Percentiles rank a stretch among this genome's conserved stretches.
Conservation (phyloP, 2,888 invertebrate species). For the Carcina quercana region DNA sequence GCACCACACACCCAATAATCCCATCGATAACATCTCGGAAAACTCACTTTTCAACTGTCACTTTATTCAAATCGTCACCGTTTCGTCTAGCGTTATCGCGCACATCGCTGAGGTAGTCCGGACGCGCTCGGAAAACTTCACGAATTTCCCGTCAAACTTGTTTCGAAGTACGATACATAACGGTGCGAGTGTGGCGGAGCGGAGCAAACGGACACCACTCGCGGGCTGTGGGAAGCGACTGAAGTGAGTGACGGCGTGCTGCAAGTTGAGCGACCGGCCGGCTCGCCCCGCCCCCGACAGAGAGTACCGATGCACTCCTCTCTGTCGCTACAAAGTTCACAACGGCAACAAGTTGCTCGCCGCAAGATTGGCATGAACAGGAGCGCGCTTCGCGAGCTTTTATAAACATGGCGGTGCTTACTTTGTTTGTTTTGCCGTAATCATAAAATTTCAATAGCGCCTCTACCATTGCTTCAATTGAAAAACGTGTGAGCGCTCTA, state of each 20-base stretch:
- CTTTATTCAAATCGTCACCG: conserved; percentile 63
- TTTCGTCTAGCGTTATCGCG: conserved; percentile 51
- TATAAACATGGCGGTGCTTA: conserved; percentile 69
- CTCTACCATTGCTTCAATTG: conserved; percentile 24
- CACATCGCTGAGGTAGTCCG: conserved; percentile 63
- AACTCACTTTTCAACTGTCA: conserved; percentile 66
- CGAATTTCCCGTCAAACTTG: conserved; percentile 74
- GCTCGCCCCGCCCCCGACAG: conserved; percentile 65
- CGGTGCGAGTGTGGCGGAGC: conserved; percentile 45
- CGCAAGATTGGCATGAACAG: conserved; percentile 73
- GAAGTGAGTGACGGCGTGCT: conserved; percentile 52
- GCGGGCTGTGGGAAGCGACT: conserved; percentile 47
- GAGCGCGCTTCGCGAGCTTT: conserved; percentile 71
- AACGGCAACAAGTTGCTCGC: conserved; percentile 71
- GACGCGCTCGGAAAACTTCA: conserved; percentile 64
- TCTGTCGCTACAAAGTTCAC: conserved; percentile 58
- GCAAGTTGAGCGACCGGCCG: conserved; percentile 63
- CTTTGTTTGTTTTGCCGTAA: conserved; percentile 69
- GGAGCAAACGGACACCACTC: conserved; percentile 37
- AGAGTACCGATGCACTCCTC: conserved; percentile 45
- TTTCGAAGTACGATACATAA: conserved; percentile 69
- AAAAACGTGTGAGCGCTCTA: conserved; percentile 36
- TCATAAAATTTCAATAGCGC: conserved; percentile 61
- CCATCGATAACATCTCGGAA: conserved; percentile 62
- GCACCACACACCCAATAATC: conserved; percentile 59